phyloP scores from a whole-genome alignment of 2,113 vertebrate species.

The Tor tambroides region DNA sequence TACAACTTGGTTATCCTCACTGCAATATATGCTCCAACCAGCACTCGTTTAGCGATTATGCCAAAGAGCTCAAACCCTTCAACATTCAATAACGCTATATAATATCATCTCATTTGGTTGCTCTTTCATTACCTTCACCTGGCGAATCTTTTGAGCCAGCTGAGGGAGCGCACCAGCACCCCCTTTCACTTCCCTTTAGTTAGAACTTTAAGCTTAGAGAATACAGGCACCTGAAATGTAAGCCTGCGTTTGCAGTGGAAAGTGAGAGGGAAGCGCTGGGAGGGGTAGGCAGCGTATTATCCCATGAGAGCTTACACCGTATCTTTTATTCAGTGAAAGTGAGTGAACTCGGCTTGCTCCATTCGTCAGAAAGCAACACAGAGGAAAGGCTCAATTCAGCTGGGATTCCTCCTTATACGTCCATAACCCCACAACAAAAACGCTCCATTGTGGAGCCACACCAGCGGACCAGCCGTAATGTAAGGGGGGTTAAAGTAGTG shows the following conservation, averaged over 20 bases:
- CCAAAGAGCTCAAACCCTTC: conserved; percentile 5
- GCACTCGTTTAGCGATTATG: not conserved
- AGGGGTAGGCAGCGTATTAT: conserved; percentile 28
- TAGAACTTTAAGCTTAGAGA: conserved; percentile 41
- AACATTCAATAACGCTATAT: conserved; percentile 8
- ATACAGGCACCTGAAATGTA: conserved; percentile 38
- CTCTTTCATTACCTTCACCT: conserved; percentile 24
- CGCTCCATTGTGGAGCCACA: not conserved
- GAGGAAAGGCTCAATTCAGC: conserved; percentile 25
- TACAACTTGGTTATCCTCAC: not conserved
- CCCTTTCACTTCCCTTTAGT: conserved; percentile 24
- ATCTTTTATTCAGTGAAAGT: conserved; percentile 60
- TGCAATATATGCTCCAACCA: not conserved
- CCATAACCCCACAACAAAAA: conserved; percentile 2
- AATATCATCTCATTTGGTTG: conserved; percentile 33
- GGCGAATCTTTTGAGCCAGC: conserved; percentile 19
- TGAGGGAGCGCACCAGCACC: conserved; percentile 12
- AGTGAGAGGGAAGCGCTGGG: not conserved
- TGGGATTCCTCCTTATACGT: conserved; percentile 27
- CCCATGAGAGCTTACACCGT: conserved; percentile 37
- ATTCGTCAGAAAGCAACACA: conserved; percentile 46
- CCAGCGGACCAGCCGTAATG: not conserved
- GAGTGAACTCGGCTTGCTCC: conserved; percentile 40
- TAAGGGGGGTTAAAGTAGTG: conserved; percentile 41
- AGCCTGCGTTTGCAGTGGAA: conserved; percentile 35